Evolutionary conservation across 2,797 vertebrate genomes (phyloP), one percentile per base, ranked within the genome.

Genomic region (Oryzias sinensis): DNA sequence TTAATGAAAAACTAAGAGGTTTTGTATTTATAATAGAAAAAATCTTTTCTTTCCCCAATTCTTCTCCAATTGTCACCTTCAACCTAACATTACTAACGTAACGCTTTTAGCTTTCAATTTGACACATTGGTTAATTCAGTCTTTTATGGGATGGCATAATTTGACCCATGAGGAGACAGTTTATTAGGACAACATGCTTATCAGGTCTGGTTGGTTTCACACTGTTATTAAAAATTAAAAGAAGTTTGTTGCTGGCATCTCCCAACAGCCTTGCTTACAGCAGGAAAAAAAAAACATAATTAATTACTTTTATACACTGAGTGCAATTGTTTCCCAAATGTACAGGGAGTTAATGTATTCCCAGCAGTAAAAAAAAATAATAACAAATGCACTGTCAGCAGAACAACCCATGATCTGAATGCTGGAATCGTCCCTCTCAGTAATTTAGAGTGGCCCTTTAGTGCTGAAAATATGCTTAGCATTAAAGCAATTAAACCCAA

Each of bases 401-500:
- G 47, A 77, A 64, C 70, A 51, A 49, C 69, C 74, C 45, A 46
- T 62, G 65, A 75, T 79, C 63, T 80, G 72, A 52, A 76, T 57
- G 69, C 75, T 70, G 58, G 72, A 74, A 82, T 67, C 81, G 71
- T 82, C 48, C 78, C 46, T 52, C 53, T 59, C 66, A 47, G 62
- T 72, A 60, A 55, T 62, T 62, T 67, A 70, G 67, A 54, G 20
- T 53, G 46, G 69, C 56, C 33, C 65, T 74, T 57, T 69, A 64
- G 13, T 73, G 52, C 79, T 49, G 33, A 57, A 81, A 77, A 80
- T 72, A 50, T 75, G 65, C 65, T 79, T 74, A 84, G 65, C 65
- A 57, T 70, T 50, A 76, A 72, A 77, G 62, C 53, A 51, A 33
- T 8, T 83, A 59, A 78, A 74, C 50, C 53, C 57, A 41, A 70